These are phyloP conservation scores for Pampus argenteus DNA, from an alignment of 2,797 vertebrate species.

Conservation along the genomic window DNA sequence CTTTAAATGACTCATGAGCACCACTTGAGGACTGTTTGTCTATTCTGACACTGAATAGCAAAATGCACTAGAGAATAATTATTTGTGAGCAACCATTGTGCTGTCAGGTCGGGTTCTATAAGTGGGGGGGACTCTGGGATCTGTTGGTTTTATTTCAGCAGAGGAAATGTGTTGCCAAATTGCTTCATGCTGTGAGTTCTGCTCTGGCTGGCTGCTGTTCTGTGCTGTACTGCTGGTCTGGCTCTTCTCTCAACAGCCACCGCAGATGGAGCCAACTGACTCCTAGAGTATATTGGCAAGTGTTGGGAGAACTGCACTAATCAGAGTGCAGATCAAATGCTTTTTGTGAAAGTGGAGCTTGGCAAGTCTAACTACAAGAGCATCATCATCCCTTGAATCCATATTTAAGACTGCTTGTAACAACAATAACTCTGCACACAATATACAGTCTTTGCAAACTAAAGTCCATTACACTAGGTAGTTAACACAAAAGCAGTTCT, in stretches of 20 bases:
- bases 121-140: background rate
- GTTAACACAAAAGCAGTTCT: background rate
- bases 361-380: background rate
- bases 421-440: background rate
- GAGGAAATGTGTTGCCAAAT: conserved; percentile 6
- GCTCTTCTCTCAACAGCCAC: conserved; percentile 15
- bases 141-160: conserved; percentile 14
- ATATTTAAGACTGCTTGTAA: background rate
- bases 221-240: background rate
- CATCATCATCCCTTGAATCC: conserved; percentile 11
- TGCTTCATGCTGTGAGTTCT: conserved; percentile 22
- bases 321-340: conserved; percentile 30
- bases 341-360: conserved; percentile 21
- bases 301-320: conserved; percentile 22
- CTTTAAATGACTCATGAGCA: background rate
- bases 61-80: conserved; percentile 15
- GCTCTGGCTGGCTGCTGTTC: conserved; percentile 8
- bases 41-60: background rate
- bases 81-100: background rate
- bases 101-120: conserved; percentile 2
- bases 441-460: background rate
- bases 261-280: conserved; percentile 28
- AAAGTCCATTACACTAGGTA: background rate
- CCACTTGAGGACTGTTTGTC: background rate
- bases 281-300: conserved; percentile 18